phyloP scores from a whole-genome alignment of 30 jellyfish, hydroid and myxozoan species.

The Clytia hemisphaerica region DNA sequence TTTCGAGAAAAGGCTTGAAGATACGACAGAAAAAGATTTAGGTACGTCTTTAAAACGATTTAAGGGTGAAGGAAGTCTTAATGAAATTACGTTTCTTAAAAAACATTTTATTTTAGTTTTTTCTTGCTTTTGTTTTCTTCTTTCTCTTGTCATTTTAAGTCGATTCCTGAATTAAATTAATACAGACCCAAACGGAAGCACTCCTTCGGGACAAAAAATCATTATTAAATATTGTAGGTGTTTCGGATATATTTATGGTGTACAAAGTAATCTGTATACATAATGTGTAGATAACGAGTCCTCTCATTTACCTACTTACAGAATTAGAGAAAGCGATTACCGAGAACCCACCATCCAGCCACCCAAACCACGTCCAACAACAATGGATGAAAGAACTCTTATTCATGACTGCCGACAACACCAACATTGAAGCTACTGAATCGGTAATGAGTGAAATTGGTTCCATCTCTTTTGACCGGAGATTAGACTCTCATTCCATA shows the following conservation, averaged over 20 bases:
- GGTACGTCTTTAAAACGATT: too few species aligned
- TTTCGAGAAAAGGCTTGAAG: conserved; percentile 72
- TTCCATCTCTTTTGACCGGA: conserved; percentile 70
- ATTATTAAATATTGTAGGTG: too few species aligned
- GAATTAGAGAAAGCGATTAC: conserved; percentile 24
- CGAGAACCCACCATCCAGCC: conserved; percentile 90
- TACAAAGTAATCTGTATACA: too few species aligned
- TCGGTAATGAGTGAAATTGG: conserved; percentile 93
- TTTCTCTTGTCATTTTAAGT: too few species aligned
- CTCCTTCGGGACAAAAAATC: too few species aligned
- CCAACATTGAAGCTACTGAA: conserved; percentile 63
- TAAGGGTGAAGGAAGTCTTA: too few species aligned
- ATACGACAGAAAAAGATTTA: conserved; percentile 44
- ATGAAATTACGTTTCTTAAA: too few species aligned
- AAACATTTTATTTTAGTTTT: too few species aligned
- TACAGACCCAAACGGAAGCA: conserved; percentile 20
- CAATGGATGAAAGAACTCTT: conserved; percentile 83
- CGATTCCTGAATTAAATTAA: conserved; percentile 35
- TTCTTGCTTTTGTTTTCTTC: too few species aligned
- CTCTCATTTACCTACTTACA: too few species aligned
- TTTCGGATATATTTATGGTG: too few species aligned
- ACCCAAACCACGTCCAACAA: conserved; percentile 58
- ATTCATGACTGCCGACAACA: conserved; percentile 81
- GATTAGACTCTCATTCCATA: conserved; percentile 55
- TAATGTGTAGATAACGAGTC: too few species aligned